Evolutionary conservation across 2,888 invertebrate genomes (phyloP).

Genomic region (Crioceris asparagi): DNA sequence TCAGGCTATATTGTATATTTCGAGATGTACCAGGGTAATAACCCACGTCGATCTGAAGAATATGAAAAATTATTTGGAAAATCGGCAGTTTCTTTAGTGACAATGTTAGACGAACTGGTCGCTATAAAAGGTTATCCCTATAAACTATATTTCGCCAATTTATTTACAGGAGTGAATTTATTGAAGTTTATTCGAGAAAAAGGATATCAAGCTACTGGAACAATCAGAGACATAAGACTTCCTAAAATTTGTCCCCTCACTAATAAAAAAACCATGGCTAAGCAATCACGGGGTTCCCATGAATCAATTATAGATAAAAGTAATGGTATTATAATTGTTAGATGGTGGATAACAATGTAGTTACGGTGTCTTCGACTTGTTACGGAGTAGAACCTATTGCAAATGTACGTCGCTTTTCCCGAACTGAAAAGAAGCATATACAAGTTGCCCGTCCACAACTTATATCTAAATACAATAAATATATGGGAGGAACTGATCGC

Average conservation of each 20-base stretch:
- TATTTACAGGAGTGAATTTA: conserved; percentile 11
- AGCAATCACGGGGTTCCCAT: conserved; percentile 16
- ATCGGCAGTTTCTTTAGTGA: conserved; percentile 7
- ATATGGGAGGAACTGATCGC: conserved; percentile 17
- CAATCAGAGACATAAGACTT: conserved; percentile 6
- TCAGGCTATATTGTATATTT: conserved; percentile 9
- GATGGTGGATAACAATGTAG: conserved; percentile 25
- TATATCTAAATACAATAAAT: conserved; percentile 17
- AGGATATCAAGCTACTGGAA: conserved; percentile 6
- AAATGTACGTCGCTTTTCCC: conserved; percentile 14
- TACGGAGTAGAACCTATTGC: conserved; percentile 14
- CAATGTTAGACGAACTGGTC: conserved; percentile 2
- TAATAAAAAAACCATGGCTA: conserved; percentile 4
- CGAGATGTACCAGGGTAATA: conserved; percentile 15
- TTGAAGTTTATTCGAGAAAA: conserved; percentile 3
- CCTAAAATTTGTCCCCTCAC: background rate
- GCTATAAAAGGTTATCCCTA: conserved; percentile 6
- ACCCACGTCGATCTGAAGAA: conserved; percentile 2
- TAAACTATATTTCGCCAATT: conserved; percentile 11
- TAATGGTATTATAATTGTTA: conserved; percentile 16
- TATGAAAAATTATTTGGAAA: conserved; percentile 5
- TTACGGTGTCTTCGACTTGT: conserved; percentile 19
- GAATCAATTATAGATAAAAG: no score
- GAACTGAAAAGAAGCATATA: conserved; percentile 15
- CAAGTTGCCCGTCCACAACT: conserved; percentile 12